Evolutionary conservation across 2,888 invertebrate species (phyloP).

Genomic region (Meganola albula): DNA sequence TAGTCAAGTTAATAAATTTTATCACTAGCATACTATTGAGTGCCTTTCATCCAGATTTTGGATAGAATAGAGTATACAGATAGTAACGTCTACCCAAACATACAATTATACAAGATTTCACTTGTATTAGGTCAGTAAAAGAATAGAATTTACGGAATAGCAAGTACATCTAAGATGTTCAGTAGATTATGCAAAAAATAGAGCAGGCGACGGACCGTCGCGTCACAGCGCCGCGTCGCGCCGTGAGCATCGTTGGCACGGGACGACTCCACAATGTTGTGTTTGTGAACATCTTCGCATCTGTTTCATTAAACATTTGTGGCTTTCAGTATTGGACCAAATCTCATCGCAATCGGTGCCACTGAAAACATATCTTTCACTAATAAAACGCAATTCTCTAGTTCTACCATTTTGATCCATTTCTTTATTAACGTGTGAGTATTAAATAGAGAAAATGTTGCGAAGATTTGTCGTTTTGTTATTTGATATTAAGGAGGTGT

Average conservation of each 20-base stretch:
- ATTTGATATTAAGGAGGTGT: constrained; percentile 70
- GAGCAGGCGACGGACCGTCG: constrained; percentile 48
- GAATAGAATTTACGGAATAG: too few relatives aligned
- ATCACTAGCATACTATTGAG: too few relatives aligned
- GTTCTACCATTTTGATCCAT: constrained; percentile 42
- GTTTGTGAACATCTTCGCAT: constrained; percentile 70
- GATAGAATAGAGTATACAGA: background rate
- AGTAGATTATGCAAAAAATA: constrained; percentile 46
- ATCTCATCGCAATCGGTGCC: constrained; percentile 58
- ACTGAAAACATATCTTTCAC: constrained; percentile 44
- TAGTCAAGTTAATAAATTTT: too few relatives aligned
- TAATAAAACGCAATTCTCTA: constrained; percentile 37
- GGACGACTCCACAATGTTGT: constrained; percentile 50
- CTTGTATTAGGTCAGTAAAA: too few relatives aligned
- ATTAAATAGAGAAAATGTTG: constrained; percentile 54
- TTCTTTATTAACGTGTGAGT: constrained; percentile 10
- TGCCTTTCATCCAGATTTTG: too few relatives aligned
- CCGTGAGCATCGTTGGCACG: constrained; percentile 64
- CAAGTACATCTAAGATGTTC: constrained; percentile 1
- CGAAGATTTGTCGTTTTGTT: constrained; percentile 61
- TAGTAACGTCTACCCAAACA: background rate
- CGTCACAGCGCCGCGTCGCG: constrained; percentile 51
- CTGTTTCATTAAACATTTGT: constrained; percentile 69
- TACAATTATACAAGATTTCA: too few relatives aligned
- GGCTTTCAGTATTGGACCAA: constrained; percentile 65